Conservation (phyloP, 2,888 invertebrate genomes). For the Ochropleura leucogaster region DNA sequence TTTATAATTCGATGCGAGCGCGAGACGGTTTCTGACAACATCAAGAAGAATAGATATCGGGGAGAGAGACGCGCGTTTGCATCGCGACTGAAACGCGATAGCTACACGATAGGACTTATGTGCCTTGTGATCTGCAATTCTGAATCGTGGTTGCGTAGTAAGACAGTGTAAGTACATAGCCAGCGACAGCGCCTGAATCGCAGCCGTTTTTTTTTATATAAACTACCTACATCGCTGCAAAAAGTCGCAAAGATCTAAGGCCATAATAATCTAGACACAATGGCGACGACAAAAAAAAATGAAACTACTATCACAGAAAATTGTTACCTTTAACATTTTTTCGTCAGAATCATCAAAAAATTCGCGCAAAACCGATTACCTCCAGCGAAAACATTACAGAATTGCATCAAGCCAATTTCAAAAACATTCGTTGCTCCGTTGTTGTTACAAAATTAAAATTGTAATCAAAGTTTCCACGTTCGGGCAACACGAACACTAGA, state of each 20-base stretch:
- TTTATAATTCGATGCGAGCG: no score
- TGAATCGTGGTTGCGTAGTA: neutral
- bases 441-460: conserved; percentile 65
- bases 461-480: conserved; percentile 68
- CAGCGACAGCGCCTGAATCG: neutral
- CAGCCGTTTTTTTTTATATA: neutral
- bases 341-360: conserved; percentile 21
- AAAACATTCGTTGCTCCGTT: conserved; percentile 58
- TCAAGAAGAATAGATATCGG: neutral
- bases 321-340: neutral
- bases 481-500: conserved; percentile 64
- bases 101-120: neutral
- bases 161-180: neutral
- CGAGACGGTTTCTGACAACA: neutral
- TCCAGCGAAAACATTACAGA: conserved; percentile 37
- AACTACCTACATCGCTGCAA: neutral
- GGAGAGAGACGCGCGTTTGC: neutral
- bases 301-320: neutral
- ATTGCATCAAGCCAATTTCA: conserved; percentile 54
- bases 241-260: neutral
- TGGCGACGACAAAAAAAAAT: neutral
- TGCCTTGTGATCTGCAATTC: neutral
- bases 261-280: conserved; percentile 3
- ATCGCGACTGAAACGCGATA: neutral
- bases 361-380: conserved; percentile 27